These are phyloP conservation scores for Neomonachus schauinslandi DNA, from an alignment of 2,113 vertebrate genomes.

Conservation along the genomic window DNA sequence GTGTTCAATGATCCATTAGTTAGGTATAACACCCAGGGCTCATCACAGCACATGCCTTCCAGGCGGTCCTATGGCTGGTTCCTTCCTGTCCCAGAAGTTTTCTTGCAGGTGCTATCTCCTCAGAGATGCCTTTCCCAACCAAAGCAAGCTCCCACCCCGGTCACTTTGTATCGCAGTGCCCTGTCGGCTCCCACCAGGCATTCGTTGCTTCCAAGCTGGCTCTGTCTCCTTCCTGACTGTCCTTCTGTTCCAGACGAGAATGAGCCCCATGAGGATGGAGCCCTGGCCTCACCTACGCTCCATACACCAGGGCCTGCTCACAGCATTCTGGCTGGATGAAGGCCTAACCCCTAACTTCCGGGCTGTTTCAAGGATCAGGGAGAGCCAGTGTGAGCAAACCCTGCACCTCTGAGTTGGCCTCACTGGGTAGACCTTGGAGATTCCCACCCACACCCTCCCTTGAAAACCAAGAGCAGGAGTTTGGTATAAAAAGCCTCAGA, in stretches of 20 bases:
- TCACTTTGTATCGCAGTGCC: too few species aligned
- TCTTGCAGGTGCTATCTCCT: neutral
- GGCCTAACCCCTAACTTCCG: neutral
- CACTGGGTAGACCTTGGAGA: neutral
- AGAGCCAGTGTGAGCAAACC: neutral
- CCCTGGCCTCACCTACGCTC: neutral
- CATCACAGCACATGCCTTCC: neutral
- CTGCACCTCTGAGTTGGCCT: neutral
- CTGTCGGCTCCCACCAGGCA: neutral
- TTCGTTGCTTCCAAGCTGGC: neutral
- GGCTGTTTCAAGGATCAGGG: neutral
- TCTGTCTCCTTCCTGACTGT: too few species aligned
- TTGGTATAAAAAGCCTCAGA: neutral
- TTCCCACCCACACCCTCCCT: neutral
- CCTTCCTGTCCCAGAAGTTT: neutral
- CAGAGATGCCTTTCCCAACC: neutral
- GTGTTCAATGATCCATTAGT: too few species aligned
- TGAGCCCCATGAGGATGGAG: neutral
- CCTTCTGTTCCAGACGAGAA: neutral
- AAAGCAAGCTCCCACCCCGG: neutral
- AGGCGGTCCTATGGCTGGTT: neutral
- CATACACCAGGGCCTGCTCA: rapidly evolving
- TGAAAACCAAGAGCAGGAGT: neutral
- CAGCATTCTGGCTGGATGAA: neutral
- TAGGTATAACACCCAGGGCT: too few species aligned